phyloP scores from a whole-genome alignment of 2,113 vertebrate species.

The Hystrix cristata region DNA sequence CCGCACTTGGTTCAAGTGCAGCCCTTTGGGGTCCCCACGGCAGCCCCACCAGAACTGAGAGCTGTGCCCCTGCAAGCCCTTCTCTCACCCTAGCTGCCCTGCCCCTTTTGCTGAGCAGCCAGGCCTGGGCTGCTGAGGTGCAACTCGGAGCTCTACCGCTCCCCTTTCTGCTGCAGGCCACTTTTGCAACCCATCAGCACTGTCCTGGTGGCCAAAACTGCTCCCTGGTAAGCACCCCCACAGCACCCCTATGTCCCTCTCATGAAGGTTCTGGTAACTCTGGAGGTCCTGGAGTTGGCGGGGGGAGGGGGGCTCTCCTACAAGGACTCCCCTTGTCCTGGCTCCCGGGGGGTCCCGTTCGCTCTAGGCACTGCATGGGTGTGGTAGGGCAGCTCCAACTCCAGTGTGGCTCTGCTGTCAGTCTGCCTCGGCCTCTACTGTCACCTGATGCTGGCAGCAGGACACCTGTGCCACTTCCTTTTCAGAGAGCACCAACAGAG shows the following conservation, averaged over 20 bases:
- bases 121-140: neutral
- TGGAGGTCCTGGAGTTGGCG: neutral
- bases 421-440: neutral
- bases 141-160: neutral
- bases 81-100: neutral
- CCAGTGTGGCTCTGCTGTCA: neutral
- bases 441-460: slow-evolving; percentile 34
- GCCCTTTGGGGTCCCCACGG: neutral
- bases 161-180: neutral
- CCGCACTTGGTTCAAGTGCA: neutral
- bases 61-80: neutral
- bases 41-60: neutral
- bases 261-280: neutral
- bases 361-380: neutral
- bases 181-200: neutral
- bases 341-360: neutral
- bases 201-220: neutral
- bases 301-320: neutral
- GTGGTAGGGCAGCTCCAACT: neutral
- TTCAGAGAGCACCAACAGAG: neutral
- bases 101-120: neutral
- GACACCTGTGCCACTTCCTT: neutral
- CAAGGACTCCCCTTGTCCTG: neutral
- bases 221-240: neutral
- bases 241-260: neutral